Base-by-base conservation (phyloP, 2,113 vertebrate genomes). In the Taxidea taxus region DNA sequence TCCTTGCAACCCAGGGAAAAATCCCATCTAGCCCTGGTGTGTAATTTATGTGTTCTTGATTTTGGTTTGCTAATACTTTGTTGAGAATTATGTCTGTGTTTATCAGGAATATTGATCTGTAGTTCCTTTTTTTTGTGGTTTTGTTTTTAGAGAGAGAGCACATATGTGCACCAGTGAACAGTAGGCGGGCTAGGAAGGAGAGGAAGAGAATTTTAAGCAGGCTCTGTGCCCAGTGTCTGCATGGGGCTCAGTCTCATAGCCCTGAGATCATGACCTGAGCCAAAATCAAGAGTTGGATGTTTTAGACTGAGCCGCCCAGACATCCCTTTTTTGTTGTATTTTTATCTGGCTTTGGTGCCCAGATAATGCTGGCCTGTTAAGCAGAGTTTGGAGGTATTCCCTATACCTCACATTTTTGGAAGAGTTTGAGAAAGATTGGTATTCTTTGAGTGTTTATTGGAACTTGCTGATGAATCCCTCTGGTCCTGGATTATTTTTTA, bases 111-210 rank as follows among this genome's bases (percentile, higher is more conserved):
- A 49, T 34, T 88, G 51, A 29, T 51, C 42, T 88, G 3, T 72
- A 25, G 6, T 68, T 68, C 66, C 27, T 6, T 62, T 62, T 60
- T 68, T 68, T 68, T 68, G 66, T 68, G 31, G 31, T n/a, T 31
- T 15, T 66, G 23, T 62, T 62, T 62, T 66, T n/a, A 37, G 66
- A 13, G 34, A 37, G 4, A 37, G 34, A n/a, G 34, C 16, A 21
- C n/a, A n/a, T n/a, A n/a, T 3, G 8, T 9, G 0, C 0, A 1
- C 58, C 58, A 27, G 1, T 68, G 66, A 37, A n/a, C 6, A 34
- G 62, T 6, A 6, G 15, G 34, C 2, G 0, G n/a, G 18, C 25
- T 27, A 60, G 58, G 64, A 66, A 34, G 64, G 64, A 68, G 34
- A n/a, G 8, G 66, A 34, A 68, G 66, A 68, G n/a, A 37, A 10